Conservation (phyloP, 92 coral and sea anemone genomes). For the Actinernus sp. region DNA sequence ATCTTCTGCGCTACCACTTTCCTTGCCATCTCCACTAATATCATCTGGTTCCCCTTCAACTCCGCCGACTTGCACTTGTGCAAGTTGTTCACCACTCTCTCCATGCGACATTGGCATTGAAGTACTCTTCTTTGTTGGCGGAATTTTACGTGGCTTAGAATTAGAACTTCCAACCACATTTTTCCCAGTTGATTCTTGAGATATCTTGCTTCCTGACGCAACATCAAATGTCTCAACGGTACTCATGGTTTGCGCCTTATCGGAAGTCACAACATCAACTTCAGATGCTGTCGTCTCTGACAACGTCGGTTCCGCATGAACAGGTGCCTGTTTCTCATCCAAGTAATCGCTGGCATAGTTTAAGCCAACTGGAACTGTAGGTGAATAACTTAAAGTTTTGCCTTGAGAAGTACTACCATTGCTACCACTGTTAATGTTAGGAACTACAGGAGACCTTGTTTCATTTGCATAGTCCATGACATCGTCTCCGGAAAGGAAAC, state of each 20-base stretch:
- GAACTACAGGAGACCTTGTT: no score
- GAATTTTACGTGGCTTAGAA: not conserved
- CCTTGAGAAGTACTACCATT: no score
- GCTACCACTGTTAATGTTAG: no score
- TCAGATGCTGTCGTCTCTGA: slow-evolving; percentile 43
- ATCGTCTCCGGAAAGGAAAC: no score
- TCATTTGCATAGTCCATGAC: not conserved
- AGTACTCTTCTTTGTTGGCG: not conserved
- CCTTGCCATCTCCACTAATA: not conserved
- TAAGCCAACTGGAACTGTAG: no score
- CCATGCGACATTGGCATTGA: not conserved
- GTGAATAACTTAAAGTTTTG: no score
- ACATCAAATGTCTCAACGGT: slow-evolving; percentile 28
- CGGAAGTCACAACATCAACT: slow-evolving; percentile 14
- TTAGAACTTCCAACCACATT: not conserved
- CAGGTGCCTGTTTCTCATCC: not conserved
- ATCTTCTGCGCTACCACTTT: slow-evolving; percentile 4
- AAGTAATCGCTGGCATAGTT: no score
- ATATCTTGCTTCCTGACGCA: not conserved
- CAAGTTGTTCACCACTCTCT: not conserved
- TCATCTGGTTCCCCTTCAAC: not conserved
- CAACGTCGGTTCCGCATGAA: slow-evolving; percentile 8
- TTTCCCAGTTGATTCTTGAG: not conserved
- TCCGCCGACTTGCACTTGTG: not conserved
- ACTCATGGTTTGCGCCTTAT: slow-evolving; percentile 19